Conservation (phyloP, 37 sponge, comb jelly and placozoan genomes). For the Aplysina aerophoba region DNA sequence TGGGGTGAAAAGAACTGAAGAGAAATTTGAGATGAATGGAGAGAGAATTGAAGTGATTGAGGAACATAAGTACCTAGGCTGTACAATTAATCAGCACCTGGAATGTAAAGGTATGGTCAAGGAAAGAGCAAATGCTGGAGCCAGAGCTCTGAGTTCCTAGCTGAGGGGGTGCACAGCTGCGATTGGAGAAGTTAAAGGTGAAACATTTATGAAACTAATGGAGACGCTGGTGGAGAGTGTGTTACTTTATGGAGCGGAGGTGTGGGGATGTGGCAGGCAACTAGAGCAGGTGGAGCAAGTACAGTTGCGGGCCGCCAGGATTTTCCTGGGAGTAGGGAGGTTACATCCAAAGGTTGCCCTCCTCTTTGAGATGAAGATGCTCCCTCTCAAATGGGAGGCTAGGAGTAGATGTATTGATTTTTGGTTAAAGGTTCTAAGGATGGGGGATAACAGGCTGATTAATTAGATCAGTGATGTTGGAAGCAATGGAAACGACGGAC, state of each 20-base stretch:
- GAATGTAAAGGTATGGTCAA: not conserved
- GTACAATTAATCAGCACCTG: not conserved
- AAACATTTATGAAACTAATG: constrained; percentile 5
- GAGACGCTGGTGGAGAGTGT: not conserved
- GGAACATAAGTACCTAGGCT: not conserved
- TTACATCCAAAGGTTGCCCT: constrained; percentile 2
- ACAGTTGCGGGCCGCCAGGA: constrained; percentile 5
- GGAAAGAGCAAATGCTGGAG: not conserved
- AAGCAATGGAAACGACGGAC: too few species aligned
- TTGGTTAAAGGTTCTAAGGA: too few species aligned
- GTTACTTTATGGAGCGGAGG: constrained; percentile 5
- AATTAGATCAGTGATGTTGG: too few species aligned
- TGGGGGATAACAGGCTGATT: too few species aligned
- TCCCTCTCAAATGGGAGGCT: too few species aligned
- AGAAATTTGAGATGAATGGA: not conserved
- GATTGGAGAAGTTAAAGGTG: not conserved
- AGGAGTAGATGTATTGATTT: too few species aligned
- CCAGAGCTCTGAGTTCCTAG: not conserved
- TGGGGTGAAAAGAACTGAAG: not conserved
- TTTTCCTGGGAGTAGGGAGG: not conserved
- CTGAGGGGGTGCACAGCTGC: not conserved
- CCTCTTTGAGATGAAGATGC: not conserved
- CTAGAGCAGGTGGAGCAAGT: not conserved
- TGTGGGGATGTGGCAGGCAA: not conserved
- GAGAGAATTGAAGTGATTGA: not conserved